A percentile compares a stretch with the other conserved stretches of the same genome.
phyloP scores from a whole-genome alignment of 37 sponge, comb jelly and placozoan species.

The Agelas oroides region DNA sequence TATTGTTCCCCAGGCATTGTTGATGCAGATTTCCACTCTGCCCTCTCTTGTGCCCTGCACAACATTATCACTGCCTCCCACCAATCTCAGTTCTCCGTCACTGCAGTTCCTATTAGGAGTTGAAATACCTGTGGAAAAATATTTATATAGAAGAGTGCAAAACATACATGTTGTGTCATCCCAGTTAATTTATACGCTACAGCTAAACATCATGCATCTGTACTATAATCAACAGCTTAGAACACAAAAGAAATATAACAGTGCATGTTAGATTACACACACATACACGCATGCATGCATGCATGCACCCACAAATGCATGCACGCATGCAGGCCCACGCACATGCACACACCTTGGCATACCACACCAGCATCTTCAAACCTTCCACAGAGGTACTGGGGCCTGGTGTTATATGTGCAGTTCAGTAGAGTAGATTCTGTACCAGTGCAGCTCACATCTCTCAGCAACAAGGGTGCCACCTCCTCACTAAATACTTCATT shows the following conservation, averaged over 20 bases:
- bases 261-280: no score
- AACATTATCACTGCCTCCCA: not conserved
- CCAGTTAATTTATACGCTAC: no score
- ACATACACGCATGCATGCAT: no score
- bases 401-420: not conserved
- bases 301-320: not conserved
- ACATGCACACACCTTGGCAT: constrained; percentile 33
- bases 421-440: constrained; percentile 19
- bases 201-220: no score
- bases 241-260: no score
- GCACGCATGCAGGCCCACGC: no score
- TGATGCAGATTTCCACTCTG: constrained; percentile 33
- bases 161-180: no score
- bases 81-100: not conserved
- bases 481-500: constrained; percentile 3
- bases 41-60: not conserved
- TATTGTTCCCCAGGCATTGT: constrained; percentile 45
- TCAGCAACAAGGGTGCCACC: not conserved
- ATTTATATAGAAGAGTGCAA: not conserved
- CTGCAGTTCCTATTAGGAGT: not conserved
- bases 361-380: constrained; percentile 41
- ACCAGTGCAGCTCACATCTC: constrained; percentile 35
- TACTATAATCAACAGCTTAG: no score
- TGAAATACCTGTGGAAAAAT: not conserved
- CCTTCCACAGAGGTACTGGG: not conserved